These are phyloP conservation scores for Hassar affinis DNA, from an alignment of 2,113 vertebrate genomes.

Conservation along the genomic window DNA sequence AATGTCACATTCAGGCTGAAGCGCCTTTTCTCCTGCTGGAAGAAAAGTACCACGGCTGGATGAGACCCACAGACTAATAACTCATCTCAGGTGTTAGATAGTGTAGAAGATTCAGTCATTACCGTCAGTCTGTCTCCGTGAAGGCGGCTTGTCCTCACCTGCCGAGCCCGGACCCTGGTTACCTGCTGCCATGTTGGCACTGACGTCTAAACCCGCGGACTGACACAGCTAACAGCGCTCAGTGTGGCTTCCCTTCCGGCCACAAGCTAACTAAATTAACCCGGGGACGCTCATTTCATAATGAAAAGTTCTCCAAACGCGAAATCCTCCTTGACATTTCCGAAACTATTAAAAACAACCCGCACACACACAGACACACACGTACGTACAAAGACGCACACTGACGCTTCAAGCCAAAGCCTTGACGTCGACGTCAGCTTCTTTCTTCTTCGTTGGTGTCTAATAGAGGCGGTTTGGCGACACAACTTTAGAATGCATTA, in stretches of 20 bases:
- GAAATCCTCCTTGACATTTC: neutral
- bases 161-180: conserved; percentile 43
- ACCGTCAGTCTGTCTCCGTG: conserved; percentile 66
- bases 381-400: neutral
- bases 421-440: conserved; percentile 21
- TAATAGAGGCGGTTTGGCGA: neutral
- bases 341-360: neutral
- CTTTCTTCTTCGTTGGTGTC: conserved; percentile 14
- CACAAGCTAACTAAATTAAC: neutral
- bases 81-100: neutral
- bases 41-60: neutral
- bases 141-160: conserved; percentile 51
- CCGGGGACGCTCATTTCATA: neutral
- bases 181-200: conserved; percentile 63
- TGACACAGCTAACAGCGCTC: conserved; percentile 9
- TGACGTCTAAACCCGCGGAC: conserved; percentile 13
- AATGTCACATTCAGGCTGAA: neutral
- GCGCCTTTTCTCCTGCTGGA: neutral
- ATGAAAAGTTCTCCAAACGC: neutral
- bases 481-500: neutral
- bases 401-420: neutral
- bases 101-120: neutral
- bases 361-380: neutral
- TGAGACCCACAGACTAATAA: neutral
- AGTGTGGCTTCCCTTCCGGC: neutral